These are phyloP conservation scores for Pocillopora verrucosa DNA, from an alignment of 64 coral and sea anemone genomes.

Conservation along the genomic window DNA sequence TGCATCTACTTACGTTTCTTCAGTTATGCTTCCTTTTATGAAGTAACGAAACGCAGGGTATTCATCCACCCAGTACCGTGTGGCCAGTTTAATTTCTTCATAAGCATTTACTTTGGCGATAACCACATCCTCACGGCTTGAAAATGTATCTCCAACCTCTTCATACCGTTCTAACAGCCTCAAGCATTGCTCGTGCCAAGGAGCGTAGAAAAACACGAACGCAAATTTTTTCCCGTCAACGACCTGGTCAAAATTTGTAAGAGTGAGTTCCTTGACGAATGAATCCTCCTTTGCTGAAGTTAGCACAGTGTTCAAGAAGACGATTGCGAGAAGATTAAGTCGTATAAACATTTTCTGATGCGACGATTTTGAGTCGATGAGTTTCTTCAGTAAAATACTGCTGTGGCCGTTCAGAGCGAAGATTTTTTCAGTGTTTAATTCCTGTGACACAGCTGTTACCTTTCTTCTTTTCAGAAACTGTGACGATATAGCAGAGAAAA, in stretches of 20 bases:
- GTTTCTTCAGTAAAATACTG: neutral
- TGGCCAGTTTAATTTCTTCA: conserved; percentile 86
- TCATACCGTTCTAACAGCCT: conserved; percentile 62
- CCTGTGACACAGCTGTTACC: neutral
- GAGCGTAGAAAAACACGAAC: conserved; percentile 97
- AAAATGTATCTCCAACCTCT: conserved; percentile 61
- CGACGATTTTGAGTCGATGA: neutral
- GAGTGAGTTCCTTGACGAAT: conserved; percentile 51
- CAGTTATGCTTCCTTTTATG: conserved; percentile 88
- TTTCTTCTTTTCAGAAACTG: neutral
- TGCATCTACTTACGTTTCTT: conserved; percentile 87
- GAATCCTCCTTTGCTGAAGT: neutral
- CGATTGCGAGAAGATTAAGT: neutral
- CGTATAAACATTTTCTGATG: neutral
- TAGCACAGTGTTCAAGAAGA: neutral
- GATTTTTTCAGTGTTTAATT: neutral
- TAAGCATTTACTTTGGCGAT: conserved; percentile 94
- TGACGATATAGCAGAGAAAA: neutral
- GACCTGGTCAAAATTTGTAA: conserved; percentile 55
- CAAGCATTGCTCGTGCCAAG: conserved; percentile 69
- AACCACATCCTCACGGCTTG: conserved; percentile 50
- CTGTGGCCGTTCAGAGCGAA: neutral
- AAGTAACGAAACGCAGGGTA: conserved; percentile 90
- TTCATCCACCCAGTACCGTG: conserved; percentile 84
- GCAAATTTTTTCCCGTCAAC: conserved; percentile 82